Evolutionary conservation across 2,797 vertebrate species (phyloP), one percentile per base, ranked within the genome.

Genomic region (Mus minutoides): DNA sequence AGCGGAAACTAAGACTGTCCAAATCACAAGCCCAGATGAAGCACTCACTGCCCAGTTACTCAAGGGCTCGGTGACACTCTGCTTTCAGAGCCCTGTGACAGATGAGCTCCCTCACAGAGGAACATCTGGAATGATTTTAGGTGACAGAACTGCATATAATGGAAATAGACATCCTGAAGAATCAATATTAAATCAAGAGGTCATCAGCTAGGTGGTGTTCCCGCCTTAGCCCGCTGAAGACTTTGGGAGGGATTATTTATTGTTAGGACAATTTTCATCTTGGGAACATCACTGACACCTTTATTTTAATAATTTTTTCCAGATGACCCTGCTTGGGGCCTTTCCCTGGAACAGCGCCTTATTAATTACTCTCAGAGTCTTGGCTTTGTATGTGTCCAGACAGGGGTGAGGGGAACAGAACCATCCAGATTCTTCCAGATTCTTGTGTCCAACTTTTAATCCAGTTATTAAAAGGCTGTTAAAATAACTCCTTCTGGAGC

Each of bases 61-160:
- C 67, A 49, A 49, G 80, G 17, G 56, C 58, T 92, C 82, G 22
- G 4, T n/a, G 62, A 49, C 83, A 31, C 19, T 24, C 12, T 12
- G 62, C 52, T 89, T 92, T 94, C 52, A 71, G 49, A 64, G 84
- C 17, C 71, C 83, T 69, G 0, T 87, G 92, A 40, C 56, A 78
- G 56, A 91, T 8, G 95, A 71, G 43, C 82, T 96, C 60, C 95
- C 97, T 96, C 86, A 92, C 49, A 82, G 85, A 86, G 34, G 95
- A 96, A 88, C 24, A 93, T 97, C 88, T 11, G 43, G 43, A 54
- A 95, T 96, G 4, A 69, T 95, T 98, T 97, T 97, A 97, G 85
- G 96, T 92, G 75, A 13, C 95, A 96, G 69, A 87, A 84, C 95
- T 97, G 91, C 97, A 97, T 91, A 26, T 94, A 97, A 97, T 89